Percentiles rank a stretch among this genome's conserved stretches.
phyloP scores from a whole-genome alignment of 2,888 invertebrate genomes.

The Leistus spinibarbis region DNA sequence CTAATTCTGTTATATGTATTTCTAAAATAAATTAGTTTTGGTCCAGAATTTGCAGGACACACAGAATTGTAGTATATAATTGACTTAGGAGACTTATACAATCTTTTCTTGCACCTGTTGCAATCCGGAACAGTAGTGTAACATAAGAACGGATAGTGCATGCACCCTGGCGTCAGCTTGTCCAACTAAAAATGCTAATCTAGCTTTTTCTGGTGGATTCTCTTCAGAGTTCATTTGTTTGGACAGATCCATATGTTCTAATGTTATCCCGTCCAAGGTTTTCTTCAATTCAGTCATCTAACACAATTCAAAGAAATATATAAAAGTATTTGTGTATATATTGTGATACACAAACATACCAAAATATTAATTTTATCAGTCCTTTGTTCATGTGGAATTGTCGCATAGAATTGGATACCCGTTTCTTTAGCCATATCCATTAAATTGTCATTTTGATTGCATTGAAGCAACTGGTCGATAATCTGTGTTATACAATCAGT shows the following conservation, averaged over 20 bases:
- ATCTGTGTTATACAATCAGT: conserved; percentile 57
- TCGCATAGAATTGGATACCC: conserved; percentile 80
- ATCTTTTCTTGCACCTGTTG: conserved; percentile 70
- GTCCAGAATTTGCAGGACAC: background rate
- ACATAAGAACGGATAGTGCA: conserved; percentile 88
- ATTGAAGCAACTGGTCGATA: conserved; percentile 63
- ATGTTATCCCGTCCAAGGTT: conserved; percentile 75
- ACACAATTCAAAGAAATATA: too few species aligned
- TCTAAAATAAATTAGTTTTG: conserved; percentile 4
- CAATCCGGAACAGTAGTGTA: conserved; percentile 93
- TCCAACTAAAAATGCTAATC: conserved; percentile 58
- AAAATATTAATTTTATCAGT: conserved; percentile 82
- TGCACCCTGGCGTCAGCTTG: conserved; percentile 87
- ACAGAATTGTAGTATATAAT: conserved; percentile 6
- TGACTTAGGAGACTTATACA: conserved; percentile 45
- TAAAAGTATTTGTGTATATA: background rate
- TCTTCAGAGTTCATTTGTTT: conserved; percentile 57
- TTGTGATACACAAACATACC: conserved; percentile 62
- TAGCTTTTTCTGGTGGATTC: conserved; percentile 57
- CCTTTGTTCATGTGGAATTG: conserved; percentile 70
- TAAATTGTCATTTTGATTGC: conserved; percentile 74
- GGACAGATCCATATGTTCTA: conserved; percentile 61
- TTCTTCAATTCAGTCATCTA: conserved; percentile 78
- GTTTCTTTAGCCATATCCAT: conserved; percentile 89
- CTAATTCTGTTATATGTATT: too few species aligned